These are phyloP conservation scores for Linnaemya vulpina DNA, from an alignment of 2,888 invertebrate species.

Conservation along the genomic window DNA sequence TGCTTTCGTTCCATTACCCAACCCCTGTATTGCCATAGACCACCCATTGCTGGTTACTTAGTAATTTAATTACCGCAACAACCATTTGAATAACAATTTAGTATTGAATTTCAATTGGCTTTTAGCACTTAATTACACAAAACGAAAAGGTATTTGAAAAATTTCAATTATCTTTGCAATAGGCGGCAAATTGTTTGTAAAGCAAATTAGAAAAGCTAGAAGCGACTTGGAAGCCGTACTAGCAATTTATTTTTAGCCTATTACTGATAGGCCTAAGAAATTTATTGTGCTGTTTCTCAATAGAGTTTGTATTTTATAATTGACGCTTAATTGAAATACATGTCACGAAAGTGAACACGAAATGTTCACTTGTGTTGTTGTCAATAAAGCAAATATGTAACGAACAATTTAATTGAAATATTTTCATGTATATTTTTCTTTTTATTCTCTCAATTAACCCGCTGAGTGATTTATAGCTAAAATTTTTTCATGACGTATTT, in stretches of 20 bases:
- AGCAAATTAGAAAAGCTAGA: conserved; percentile 10
- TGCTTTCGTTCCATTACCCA: conserved; percentile 29
- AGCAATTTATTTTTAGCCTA: conserved; percentile 27
- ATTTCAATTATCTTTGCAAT: conserved; percentile 63
- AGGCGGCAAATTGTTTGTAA: conserved; percentile 57
- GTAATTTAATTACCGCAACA: conserved; percentile 76
- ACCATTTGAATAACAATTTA: conserved; percentile 59
- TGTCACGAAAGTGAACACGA: conserved; percentile 73
- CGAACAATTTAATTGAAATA: conserved; percentile 73
- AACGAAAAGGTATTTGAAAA: conserved; percentile 65
- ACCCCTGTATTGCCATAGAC: conserved; percentile 45
- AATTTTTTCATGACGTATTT: conserved; percentile 71
- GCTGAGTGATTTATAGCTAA: conserved; percentile 68
- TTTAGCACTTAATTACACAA: conserved; percentile 59
- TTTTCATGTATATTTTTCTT: conserved; percentile 40
- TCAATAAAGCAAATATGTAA: conserved; percentile 60
- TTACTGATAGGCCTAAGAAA: conserved; percentile 8
- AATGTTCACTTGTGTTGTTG: conserved; percentile 49
- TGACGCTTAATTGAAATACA: conserved; percentile 78
- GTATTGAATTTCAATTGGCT: conserved; percentile 31
- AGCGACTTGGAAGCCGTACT: conserved; percentile 4
- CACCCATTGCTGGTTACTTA: conserved; percentile 47
- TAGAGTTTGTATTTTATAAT: conserved; percentile 48
- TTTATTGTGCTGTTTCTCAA: neutral
- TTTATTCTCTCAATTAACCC: conserved; percentile 39